Base-by-base conservation (phyloP, 1,140 invertebrate genomes). In the Melipona quadrifasciata region DNA sequence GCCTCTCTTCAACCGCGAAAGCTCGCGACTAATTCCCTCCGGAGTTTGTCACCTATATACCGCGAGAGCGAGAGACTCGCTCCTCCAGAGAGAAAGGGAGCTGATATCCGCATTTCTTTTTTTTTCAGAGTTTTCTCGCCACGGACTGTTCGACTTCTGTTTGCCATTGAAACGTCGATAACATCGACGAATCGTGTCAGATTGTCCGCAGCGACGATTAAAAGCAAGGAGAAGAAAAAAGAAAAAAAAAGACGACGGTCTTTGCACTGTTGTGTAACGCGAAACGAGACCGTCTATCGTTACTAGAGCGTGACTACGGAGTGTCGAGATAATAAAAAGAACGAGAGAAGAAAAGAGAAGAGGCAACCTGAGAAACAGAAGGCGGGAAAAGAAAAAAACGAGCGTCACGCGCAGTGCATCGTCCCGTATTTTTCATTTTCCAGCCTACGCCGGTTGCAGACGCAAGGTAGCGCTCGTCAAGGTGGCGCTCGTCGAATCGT, bases 371-470 rank as follows among this genome's bases (percentile, higher is more conserved):
- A 86, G 75, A 73, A 82, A 88, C 76, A 53, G 64, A 61, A 79
- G 31, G 31, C 64, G 58, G 58, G 68, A 72, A 27, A 65, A 19
- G 8, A 21, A 21, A 57, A 87, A 88, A 88, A 82, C 82, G 71
- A 55, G 76, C 82, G 77, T 61, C 80, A 82, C 70, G 65, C 47
- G 39, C 68, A 65, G 47, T 79, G 77, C 8, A 39, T 68, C 24
- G 57, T 19, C 27, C 75, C 86, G n/a, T 86, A 88, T 89, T 88
- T 88, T 86, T 89, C 87, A 89, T 88, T 76, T 72, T 86, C 55
- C 58, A 27, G 58, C 17, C 55, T 82, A 65, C 55, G 80, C 24
- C 68, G 34, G n/a, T n/a, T n/a, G n/a, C n/a, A 76, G 82, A 72
- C 73, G 70, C 17, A 64, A 57, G 47, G 57, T 39, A 39, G 39